These are phyloP conservation scores for Gambusia holbrooki DNA, from an alignment of 2,113 vertebrate species.

Conservation along the genomic window DNA sequence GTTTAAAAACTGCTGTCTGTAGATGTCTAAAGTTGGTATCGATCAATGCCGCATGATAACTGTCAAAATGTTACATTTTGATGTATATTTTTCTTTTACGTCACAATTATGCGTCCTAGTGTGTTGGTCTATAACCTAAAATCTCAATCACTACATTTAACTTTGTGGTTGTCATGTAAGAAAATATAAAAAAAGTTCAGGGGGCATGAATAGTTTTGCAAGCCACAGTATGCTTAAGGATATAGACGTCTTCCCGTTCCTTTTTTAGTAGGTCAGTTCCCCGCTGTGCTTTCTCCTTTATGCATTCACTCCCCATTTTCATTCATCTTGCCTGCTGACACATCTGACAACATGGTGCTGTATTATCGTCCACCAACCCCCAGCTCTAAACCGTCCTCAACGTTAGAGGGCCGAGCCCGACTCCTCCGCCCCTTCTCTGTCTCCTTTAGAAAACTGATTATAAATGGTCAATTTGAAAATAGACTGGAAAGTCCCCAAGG, in stretches of 20 bases:
- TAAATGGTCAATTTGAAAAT: slow-evolving; percentile 85
- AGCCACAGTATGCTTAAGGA: slow-evolving; percentile 58
- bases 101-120: not conserved
- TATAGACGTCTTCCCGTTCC: slow-evolving; percentile 54
- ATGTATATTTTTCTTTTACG: too few species aligned
- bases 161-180: too few species aligned
- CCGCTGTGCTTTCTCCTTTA: slow-evolving; percentile 62
- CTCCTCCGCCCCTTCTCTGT: slow-evolving; percentile 62
- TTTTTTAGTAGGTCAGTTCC: slow-evolving; percentile 72
- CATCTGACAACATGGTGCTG: slow-evolving; percentile 70
- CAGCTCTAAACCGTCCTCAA: slow-evolving; percentile 62
- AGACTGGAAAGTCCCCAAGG: slow-evolving; percentile 80
- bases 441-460: slow-evolving; percentile 82
- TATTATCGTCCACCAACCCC: slow-evolving; percentile 69
- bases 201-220: not conserved
- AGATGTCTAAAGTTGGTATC: not conserved
- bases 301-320: slow-evolving; percentile 61
- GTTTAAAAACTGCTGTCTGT: not conserved
- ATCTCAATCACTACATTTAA: not conserved
- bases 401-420: slow-evolving; percentile 51
- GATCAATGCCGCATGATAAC: not conserved
- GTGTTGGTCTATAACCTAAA: not conserved
- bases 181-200: too few species aligned
- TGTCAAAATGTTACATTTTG: not conserved
- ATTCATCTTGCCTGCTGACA: slow-evolving; percentile 77